Evolutionary conservation across 2,797 vertebrate genomes (phyloP).

Genomic region (Sebastes matsubarae): DNA sequence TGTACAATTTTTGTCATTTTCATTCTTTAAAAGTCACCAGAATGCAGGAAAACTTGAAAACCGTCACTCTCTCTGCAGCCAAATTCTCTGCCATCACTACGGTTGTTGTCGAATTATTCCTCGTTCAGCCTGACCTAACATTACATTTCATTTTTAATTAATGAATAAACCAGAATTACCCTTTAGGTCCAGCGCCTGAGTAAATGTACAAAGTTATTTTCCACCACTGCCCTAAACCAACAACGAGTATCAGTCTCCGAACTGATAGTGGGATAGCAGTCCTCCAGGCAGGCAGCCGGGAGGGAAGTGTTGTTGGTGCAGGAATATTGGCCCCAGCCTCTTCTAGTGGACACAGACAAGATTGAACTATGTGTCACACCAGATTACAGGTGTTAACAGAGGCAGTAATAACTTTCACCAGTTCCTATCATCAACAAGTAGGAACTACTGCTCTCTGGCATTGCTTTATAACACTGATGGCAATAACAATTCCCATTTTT

Average conservation of each 20-base stretch:
- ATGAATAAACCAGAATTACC: background rate
- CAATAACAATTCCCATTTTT: constrained; percentile 2
- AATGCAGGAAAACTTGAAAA: too few species aligned
- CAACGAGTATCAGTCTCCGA: background rate
- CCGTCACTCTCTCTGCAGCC: too few species aligned
- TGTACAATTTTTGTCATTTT: too few species aligned
- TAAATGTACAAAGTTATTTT: background rate
- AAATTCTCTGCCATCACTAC: too few species aligned
- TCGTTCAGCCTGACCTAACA: too few species aligned
- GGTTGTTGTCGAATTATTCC: too few species aligned
- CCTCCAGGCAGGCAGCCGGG: background rate
- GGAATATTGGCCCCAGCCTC: background rate
- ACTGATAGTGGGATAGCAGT: background rate
- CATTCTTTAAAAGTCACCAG: too few species aligned
- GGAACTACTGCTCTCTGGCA: background rate
- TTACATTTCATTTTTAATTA: too few species aligned
- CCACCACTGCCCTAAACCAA: background rate
- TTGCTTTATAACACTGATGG: background rate
- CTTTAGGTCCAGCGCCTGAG: background rate
- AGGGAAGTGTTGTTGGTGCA: background rate
- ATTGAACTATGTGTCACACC: background rate
- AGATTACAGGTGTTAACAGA: background rate
- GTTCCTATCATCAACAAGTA: background rate
- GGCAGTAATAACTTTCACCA: constrained; percentile 6
- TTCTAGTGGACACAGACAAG: background rate